These are phyloP conservation scores for Melangyna quadrimaculata DNA, from an alignment of 2,888 invertebrate species.

Conservation along the genomic window DNA sequence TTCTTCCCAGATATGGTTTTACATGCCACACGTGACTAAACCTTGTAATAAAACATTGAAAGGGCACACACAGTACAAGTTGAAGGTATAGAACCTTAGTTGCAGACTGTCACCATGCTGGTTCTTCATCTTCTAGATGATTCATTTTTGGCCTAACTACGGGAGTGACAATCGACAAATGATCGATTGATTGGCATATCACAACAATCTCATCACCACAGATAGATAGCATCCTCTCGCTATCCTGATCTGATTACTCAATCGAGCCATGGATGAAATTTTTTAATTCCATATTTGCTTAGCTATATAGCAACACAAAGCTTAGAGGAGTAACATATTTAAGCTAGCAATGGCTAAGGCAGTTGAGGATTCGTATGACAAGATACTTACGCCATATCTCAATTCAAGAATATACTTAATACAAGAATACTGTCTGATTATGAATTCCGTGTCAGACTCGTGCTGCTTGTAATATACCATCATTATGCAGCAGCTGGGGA, in stretches of 20 bases:
- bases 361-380: conserved; percentile 13
- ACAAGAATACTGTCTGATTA: conserved; percentile 29
- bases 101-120: neutral
- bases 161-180: conserved; percentile 70
- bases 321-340: neutral
- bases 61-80: conserved; percentile 51
- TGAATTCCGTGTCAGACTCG: conserved; percentile 59
- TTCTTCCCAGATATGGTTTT: conserved; percentile 62
- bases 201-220: conserved; percentile 4
- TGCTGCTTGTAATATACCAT: conserved; percentile 40
- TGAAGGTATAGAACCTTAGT: neutral
- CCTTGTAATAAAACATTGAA: conserved; percentile 67
- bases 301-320: too few relatives aligned
- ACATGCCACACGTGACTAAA: conserved; percentile 66
- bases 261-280: conserved; percentile 64
- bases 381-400: conserved; percentile 56
- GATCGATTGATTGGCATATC: conserved; percentile 72
- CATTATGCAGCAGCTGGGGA: neutral
- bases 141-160: conserved; percentile 9
- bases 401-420: conserved; percentile 23
- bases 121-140: neutral
- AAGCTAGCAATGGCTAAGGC: neutral
- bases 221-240: conserved; percentile 17
- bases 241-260: conserved; percentile 69
- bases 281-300: conserved; percentile 59